phyloP scores from a whole-genome alignment of 2,113 vertebrate species.

The Brachypteracias leptosomus region DNA sequence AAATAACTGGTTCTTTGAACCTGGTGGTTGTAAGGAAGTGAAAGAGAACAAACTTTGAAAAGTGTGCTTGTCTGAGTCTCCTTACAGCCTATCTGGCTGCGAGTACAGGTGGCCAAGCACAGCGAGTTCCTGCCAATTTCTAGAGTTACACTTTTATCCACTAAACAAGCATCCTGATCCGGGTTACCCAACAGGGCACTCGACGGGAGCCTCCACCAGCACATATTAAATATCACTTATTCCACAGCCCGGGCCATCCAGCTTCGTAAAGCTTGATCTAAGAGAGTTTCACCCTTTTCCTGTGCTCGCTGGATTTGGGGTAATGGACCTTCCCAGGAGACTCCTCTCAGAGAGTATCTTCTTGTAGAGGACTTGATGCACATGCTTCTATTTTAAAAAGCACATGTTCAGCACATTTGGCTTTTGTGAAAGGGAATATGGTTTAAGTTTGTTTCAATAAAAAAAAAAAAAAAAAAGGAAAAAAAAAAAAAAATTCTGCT shows the following conservation, averaged over 20 bases:
- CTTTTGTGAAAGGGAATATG: conserved; percentile 80
- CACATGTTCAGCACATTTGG: conserved; percentile 81
- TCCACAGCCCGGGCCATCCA: conserved; percentile 66
- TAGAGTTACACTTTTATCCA: conserved; percentile 85
- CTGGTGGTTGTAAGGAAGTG: conserved; percentile 68
- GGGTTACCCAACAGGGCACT: conserved; percentile 77
- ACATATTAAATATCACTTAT: conserved; percentile 80
- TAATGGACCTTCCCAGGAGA: conserved; percentile 78
- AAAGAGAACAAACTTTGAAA: conserved; percentile 72
- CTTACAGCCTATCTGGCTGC: conserved; percentile 72
- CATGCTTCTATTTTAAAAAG: conserved; percentile 76
- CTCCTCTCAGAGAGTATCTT: conserved; percentile 69
- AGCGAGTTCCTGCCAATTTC: conserved; percentile 84
- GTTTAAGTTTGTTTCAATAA: conserved; percentile 76
- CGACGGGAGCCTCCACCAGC: conserved; percentile 74
- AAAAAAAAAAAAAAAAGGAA: conserved; percentile 9
- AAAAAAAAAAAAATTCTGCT: conserved; percentile 61
- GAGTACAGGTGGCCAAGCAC: conserved; percentile 78
- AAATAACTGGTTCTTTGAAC: conserved; percentile 73
- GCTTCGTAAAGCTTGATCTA: conserved; percentile 69
- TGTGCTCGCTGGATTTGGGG: conserved; percentile 69
- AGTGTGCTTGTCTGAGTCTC: conserved; percentile 70
- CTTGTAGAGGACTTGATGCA: conserved; percentile 68
- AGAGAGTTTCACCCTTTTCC: conserved; percentile 71
- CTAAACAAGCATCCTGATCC: conserved; percentile 84